Evolutionary conservation across 2,888 invertebrate species (phyloP).

Genomic region (Stenurella melanura): DNA sequence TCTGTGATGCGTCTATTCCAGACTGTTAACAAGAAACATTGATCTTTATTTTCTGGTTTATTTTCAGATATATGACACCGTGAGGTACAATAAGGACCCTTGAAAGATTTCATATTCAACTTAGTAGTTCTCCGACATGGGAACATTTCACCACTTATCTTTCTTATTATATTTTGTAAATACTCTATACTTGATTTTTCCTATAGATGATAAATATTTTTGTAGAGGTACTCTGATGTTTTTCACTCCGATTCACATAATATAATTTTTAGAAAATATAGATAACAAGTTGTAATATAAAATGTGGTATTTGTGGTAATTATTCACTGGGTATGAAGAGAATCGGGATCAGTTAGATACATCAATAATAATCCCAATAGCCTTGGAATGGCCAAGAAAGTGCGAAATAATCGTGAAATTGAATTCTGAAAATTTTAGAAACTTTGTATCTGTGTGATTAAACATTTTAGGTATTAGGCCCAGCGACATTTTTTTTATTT

Average conservation of each 20-base stretch:
- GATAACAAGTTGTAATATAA: background rate
- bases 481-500: too few relatives aligned
- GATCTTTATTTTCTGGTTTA: background rate
- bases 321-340: background rate
- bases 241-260: background rate
- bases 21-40: background rate
- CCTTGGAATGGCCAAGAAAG: too few relatives aligned
- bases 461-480: too few relatives aligned
- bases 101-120: constrained; percentile 10
- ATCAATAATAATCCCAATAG: too few relatives aligned
- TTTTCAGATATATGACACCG: constrained; percentile 37
- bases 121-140: background rate
- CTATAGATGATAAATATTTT: background rate
- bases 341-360: too few relatives aligned
- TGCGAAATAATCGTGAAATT: too few relatives aligned
- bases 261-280: background rate
- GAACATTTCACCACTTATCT: background rate
- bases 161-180: constrained; percentile 16
- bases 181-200: background rate
- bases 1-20: too few relatives aligned
- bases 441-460: too few relatives aligned
- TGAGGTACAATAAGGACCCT: constrained; percentile 23
- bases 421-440: too few relatives aligned
- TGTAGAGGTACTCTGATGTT: background rate
- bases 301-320: background rate